A percentile compares a stretch with the other conserved stretches of the same genome.
phyloP scores from a whole-genome alignment of 2,888 invertebrate genomes.

The Trichogramma dendrolimi region DNA sequence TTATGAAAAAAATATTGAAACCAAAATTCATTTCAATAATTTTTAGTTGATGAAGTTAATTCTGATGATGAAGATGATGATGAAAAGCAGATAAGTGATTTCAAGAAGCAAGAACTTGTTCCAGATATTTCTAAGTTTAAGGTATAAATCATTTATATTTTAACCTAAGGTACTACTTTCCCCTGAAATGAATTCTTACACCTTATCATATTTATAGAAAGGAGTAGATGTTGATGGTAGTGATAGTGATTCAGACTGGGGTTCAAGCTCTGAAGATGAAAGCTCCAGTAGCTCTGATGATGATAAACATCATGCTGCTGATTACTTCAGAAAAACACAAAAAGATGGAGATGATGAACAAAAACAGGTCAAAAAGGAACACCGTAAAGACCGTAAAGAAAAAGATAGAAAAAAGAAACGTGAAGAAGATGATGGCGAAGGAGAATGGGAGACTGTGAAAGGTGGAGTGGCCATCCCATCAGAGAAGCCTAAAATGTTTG shows the following conservation, averaged over 20 bases:
- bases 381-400: constrained; percentile 55
- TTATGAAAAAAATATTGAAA: not conserved
- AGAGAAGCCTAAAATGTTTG: constrained; percentile 97
- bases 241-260: constrained; percentile 84
- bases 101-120: constrained; percentile 47
- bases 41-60: constrained; percentile 56
- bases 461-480: constrained; percentile 79
- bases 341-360: constrained; percentile 61
- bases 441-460: constrained; percentile 88
- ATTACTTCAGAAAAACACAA: constrained; percentile 50
- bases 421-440: constrained; percentile 76
- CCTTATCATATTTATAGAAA: constrained; percentile 34
- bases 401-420: constrained; percentile 59
- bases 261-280: constrained; percentile 75
- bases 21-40: not conserved
- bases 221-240: constrained; percentile 66
- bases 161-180: too few species aligned
- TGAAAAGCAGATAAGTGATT: constrained; percentile 45
- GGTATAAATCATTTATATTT: constrained; percentile 31
- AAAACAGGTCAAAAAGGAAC: constrained; percentile 55
- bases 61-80: constrained; percentile 56
- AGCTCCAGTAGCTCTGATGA: constrained; percentile 79
- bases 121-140: constrained; percentile 50
- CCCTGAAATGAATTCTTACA: too few species aligned
- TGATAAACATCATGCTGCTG: constrained; percentile 59